phyloP scores from a whole-genome alignment of 1,140 invertebrate genomes.

The Nymphalis io region DNA sequence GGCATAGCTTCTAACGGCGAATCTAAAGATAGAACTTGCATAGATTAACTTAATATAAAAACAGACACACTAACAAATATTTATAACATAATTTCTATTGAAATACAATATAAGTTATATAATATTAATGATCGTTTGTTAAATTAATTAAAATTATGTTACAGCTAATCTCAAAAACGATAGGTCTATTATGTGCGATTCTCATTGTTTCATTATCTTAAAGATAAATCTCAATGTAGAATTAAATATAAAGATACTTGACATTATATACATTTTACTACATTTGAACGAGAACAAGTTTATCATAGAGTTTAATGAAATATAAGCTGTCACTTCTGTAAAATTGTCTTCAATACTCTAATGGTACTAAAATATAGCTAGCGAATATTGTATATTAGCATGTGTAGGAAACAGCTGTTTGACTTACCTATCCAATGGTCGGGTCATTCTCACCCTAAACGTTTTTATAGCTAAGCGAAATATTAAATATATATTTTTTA shows the following conservation, averaged over 20 bases:
- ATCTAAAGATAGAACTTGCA: conserved; percentile 43
- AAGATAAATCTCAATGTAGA: no score
- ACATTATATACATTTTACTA: no score
- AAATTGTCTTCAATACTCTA: no score
- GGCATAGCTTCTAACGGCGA: conserved; percentile 40
- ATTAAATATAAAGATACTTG: no score
- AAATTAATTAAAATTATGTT: no score
- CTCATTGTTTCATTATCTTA: no score
- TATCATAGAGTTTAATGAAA: no score
- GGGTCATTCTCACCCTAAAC: conserved; percentile 24
- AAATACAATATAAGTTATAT: not conserved
- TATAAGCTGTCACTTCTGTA: conserved; percentile 16
- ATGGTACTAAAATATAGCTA: conserved; percentile 14
- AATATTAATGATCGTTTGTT: no score
- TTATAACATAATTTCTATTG: not conserved
- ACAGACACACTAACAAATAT: not conserved
- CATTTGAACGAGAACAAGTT: no score
- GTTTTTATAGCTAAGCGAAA: conserved; percentile 19
- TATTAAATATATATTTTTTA: not conserved
- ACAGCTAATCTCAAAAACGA: no score
- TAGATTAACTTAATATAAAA: conserved; percentile 32
- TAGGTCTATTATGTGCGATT: no score
- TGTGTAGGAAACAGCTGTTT: conserved; percentile 32
- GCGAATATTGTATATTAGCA: conserved; percentile 32
- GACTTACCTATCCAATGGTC: conserved; percentile 29